Conservation (phyloP, 1,140 invertebrate species). For the Anoplophora glabripennis region DNA sequence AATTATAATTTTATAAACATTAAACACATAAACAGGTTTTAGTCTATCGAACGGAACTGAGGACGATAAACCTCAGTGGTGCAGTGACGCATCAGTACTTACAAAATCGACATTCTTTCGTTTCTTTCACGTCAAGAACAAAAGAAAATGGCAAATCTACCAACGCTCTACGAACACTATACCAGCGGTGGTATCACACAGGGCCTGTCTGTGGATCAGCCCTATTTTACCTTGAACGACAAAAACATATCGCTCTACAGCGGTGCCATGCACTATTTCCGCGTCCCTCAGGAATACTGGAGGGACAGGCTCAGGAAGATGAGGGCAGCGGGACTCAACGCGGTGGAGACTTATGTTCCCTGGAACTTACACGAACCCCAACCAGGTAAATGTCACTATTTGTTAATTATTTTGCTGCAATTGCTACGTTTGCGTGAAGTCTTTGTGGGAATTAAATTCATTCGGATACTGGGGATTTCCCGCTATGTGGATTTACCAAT, state of each 20-base stretch:
- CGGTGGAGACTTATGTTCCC: slow-evolving; percentile 90
- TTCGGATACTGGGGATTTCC: too few species aligned
- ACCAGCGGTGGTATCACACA: slow-evolving; percentile 34
- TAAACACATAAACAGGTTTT: too few species aligned
- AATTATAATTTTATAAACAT: too few species aligned
- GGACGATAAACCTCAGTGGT: too few species aligned
- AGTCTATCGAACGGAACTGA: too few species aligned
- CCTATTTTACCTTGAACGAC: slow-evolving; percentile 38
- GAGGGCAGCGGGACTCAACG: slow-evolving; percentile 72
- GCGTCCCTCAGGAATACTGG: slow-evolving; percentile 63
- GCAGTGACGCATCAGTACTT: too few species aligned
- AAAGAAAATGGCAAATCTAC: slow-evolving; percentile 3
- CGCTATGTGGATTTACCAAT: too few species aligned
- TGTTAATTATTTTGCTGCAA: too few species aligned
- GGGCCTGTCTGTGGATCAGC: slow-evolving; percentile 30
- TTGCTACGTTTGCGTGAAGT: too few species aligned
- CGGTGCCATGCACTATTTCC: slow-evolving; percentile 90
- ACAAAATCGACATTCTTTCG: too few species aligned
- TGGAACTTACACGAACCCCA: slow-evolving; percentile 86
- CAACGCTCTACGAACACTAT: slow-evolving; percentile 41
- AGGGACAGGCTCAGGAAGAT: slow-evolving; percentile 23
- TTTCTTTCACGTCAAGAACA: too few species aligned
- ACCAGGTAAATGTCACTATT: neutral
- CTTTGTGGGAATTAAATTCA: too few species aligned
- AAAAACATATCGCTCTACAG: slow-evolving; percentile 39